These are phyloP conservation scores for Brachyistius frenatus DNA, from an alignment of 2,113 vertebrate species.

Conservation along the genomic window DNA sequence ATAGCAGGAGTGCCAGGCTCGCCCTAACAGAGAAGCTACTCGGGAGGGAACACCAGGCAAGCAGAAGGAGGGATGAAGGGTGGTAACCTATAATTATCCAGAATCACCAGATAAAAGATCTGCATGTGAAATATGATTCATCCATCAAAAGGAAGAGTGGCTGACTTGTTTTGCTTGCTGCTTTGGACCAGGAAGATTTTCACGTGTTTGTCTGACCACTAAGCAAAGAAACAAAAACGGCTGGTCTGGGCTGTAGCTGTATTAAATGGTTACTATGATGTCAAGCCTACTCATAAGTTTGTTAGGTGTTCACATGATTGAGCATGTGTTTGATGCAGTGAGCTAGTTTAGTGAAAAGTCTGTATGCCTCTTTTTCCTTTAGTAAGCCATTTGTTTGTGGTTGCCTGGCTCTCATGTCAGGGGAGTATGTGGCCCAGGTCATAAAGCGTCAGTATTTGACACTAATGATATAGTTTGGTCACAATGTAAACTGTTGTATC, in stretches of 20 bases:
- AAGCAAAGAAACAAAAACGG: slow-evolving; percentile 13
- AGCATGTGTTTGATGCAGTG: slow-evolving; percentile 2
- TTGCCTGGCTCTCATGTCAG: no score
- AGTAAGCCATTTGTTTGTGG: no score
- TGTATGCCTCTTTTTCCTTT: no score
- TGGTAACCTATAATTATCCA: slow-evolving; percentile 59
- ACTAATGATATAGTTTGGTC: no score
- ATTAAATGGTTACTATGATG: slow-evolving; percentile 43
- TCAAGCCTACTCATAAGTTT: slow-evolving; percentile 44
- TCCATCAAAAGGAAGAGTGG: background rate
- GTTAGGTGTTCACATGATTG: slow-evolving; percentile 32
- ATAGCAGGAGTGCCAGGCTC: slow-evolving; percentile 28
- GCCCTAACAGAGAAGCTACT: slow-evolving; percentile 11
- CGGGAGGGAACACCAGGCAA: background rate
- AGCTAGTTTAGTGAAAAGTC: no score
- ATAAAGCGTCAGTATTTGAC: no score
- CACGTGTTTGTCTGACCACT: slow-evolving; percentile 30
- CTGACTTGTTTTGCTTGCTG: slow-evolving; percentile 3
- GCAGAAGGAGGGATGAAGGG: slow-evolving; percentile 34
- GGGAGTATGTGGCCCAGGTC: no score
- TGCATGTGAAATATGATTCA: slow-evolving; percentile 11
- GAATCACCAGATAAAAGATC: slow-evolving; percentile 48
- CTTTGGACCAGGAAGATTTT: slow-evolving; percentile 4
- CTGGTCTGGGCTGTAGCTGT: slow-evolving; percentile 27
- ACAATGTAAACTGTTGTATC: no score